Percentiles rank a stretch among this genome's conserved stretches.
Evolutionary conservation across 2,888 invertebrate genomes (phyloP).

Genomic region (Bembecia ichneumoniformis): DNA sequence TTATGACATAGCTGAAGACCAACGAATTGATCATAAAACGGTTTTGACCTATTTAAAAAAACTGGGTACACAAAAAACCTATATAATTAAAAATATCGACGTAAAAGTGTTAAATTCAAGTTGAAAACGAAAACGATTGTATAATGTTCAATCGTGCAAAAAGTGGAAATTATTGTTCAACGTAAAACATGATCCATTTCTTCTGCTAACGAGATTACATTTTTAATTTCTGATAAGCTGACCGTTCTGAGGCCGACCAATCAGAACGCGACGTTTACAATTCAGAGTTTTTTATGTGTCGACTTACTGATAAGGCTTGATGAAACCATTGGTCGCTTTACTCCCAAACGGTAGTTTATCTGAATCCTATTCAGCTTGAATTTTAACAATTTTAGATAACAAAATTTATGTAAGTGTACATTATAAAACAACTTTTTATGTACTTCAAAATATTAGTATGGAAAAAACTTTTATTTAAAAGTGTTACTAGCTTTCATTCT

Average conservation of each 20-base stretch:
- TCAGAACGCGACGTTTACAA: constrained; percentile 47
- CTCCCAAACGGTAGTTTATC: constrained; percentile 60
- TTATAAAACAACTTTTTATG: background rate
- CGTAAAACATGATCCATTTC: constrained; percentile 41
- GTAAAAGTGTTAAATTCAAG: too few relatives aligned
- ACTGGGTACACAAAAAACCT: too few relatives aligned
- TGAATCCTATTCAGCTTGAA: constrained; percentile 42
- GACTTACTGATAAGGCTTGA: constrained; percentile 43
- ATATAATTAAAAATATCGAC: too few relatives aligned
- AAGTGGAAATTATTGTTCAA: too few relatives aligned
- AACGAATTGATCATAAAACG: too few relatives aligned
- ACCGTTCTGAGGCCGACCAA: constrained; percentile 31
- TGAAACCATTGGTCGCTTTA: constrained; percentile 55
- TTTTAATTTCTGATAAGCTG: constrained; percentile 45
- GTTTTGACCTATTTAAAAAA: too few relatives aligned
- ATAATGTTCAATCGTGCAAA: too few relatives aligned
- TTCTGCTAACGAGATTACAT: constrained; percentile 38
- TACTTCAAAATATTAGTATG: background rate
- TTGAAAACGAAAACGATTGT: too few relatives aligned
- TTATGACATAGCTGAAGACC: too few relatives aligned
- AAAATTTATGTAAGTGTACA: background rate
- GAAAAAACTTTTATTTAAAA: too few relatives aligned
- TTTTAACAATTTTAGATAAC: constrained; percentile 12
- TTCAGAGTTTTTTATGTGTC: constrained; percentile 57
- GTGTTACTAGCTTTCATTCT: too few relatives aligned